Evolutionary conservation across 2,888 invertebrate genomes (phyloP).

Genomic region (Megamerina dolium): DNA sequence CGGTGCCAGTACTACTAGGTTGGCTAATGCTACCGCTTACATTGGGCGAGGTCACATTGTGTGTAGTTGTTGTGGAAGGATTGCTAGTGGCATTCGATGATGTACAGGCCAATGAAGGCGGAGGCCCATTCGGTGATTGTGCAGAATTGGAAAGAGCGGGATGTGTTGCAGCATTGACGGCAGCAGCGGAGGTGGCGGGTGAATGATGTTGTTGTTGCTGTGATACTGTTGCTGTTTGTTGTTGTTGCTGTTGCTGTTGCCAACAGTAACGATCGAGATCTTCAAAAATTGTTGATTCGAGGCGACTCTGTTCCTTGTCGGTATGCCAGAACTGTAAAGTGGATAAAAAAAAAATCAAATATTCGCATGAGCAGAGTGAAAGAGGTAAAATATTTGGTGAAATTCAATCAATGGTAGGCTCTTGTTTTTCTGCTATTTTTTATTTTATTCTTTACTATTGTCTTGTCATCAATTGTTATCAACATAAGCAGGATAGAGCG

Average conservation of each 20-base stretch:
- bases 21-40: slow-evolving; percentile 32
- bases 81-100: neutral
- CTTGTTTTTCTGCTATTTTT: too few relatives aligned
- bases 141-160: slow-evolving; percentile 10
- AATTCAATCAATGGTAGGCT: neutral
- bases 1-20: slow-evolving; percentile 32
- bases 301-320: slow-evolving; percentile 60
- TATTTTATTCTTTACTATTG: too few relatives aligned
- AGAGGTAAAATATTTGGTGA: neutral
- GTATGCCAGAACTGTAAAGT: slow-evolving; percentile 46
- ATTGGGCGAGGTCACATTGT: slow-evolving; percentile 12
- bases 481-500: too few relatives aligned
- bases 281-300: slow-evolving; percentile 71
- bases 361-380: neutral
- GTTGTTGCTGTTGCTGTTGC: slow-evolving; percentile 58
- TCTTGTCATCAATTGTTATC: too few relatives aligned
- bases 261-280: slow-evolving; percentile 81
- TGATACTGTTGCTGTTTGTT: slow-evolving; percentile 65
- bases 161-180: neutral
- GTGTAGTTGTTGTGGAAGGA: slow-evolving; percentile 8
- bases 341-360: too few relatives aligned
- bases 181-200: slow-evolving; percentile 51
- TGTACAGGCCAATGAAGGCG: neutral
- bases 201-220: slow-evolving; percentile 46
- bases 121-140: neutral